These are phyloP conservation scores for Mugil cephalus DNA, from an alignment of 2,113 vertebrate genomes.

Conservation along the genomic window DNA sequence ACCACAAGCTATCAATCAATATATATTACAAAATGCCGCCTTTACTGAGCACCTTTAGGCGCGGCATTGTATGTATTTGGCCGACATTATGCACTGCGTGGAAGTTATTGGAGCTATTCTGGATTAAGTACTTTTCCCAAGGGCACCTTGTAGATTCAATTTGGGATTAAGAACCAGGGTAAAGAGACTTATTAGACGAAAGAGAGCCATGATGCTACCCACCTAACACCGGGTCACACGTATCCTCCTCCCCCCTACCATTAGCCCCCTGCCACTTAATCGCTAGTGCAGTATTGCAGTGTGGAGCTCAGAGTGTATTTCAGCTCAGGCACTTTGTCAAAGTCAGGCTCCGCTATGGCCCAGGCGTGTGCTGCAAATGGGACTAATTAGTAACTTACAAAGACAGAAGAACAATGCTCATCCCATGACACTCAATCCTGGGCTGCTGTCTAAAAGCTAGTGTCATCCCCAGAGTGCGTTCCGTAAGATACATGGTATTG, in stretches of 20 bases:
- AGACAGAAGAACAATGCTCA: conserved; percentile 61
- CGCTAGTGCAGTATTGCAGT: conserved; percentile 67
- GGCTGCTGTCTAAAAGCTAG: conserved; percentile 39
- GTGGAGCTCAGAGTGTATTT: conserved; percentile 67
- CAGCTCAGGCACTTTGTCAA: conserved; percentile 78
- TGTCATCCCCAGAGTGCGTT: conserved; percentile 3
- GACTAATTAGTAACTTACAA: conserved; percentile 78
- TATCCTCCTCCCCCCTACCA: conserved; percentile 41
- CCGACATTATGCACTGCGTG: conserved; percentile 54
- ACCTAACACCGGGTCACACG: conserved; percentile 61
- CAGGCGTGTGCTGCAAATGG: conserved; percentile 72
- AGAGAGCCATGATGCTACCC: conserved; percentile 63
- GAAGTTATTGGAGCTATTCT: conserved; percentile 68
- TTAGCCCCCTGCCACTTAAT: conserved; percentile 75
- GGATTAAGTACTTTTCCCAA: conserved; percentile 80
- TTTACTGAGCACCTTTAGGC: conserved; percentile 51
- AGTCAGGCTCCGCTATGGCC: conserved; percentile 70
- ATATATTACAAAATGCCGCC: conserved; percentile 60
- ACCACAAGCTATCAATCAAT: conserved; percentile 67
- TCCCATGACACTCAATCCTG: conserved; percentile 56
- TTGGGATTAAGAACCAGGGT: conserved; percentile 80
- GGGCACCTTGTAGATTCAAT: conserved; percentile 83
- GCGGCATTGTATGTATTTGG: conserved; percentile 56
- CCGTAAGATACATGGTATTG: conserved; percentile 47
- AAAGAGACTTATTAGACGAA: conserved; percentile 74